A percentile compares a stretch with the other conserved stretches of the same genome.
phyloP scores from a whole-genome alignment of 2,888 invertebrate species.

The Apodemia duryi region DNA sequence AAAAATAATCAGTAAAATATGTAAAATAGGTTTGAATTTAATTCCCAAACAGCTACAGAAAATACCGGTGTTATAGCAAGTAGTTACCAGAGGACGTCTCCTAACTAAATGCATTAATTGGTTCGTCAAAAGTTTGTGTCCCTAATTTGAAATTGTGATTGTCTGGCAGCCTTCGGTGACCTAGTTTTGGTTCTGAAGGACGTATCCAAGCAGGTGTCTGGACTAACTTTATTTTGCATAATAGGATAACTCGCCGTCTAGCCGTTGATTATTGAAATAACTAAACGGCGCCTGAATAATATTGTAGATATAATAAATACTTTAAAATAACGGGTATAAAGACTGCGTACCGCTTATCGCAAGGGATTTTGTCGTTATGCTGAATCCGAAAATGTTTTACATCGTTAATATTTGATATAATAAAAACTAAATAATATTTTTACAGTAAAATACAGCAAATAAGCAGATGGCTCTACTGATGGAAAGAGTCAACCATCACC shows the following conservation, averaged over 20 bases:
- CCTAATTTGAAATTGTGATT: conserved; percentile 75
- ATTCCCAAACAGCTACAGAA: not conserved
- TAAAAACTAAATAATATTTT: too few relatives aligned
- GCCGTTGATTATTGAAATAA: conserved; percentile 44
- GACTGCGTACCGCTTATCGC: not conserved
- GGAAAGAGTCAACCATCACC: too few relatives aligned
- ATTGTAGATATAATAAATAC: conserved; percentile 16
- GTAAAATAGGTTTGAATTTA: too few relatives aligned
- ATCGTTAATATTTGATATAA: not conserved
- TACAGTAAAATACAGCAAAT: too few relatives aligned
- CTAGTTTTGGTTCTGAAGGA: conserved; percentile 67
- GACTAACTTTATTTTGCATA: conserved; percentile 60
- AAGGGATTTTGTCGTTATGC: not conserved
- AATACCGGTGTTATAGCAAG: not conserved
- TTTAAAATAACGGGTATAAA: not conserved
- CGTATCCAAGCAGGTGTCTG: conserved; percentile 63
- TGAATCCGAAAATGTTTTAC: not conserved
- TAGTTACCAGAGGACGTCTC: conserved; percentile 27
- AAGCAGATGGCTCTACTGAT: too few relatives aligned
- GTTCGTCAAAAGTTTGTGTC: conserved; percentile 40
- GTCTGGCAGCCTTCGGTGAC: conserved; percentile 68
- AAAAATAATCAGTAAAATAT: too few relatives aligned
- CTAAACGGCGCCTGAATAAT: conserved; percentile 29
- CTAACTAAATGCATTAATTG: conserved; percentile 36
- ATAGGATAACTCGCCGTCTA: conserved; percentile 60